Conservation (phyloP, 2,888 invertebrate genomes). For the Micoletzkya japonica region DNA sequence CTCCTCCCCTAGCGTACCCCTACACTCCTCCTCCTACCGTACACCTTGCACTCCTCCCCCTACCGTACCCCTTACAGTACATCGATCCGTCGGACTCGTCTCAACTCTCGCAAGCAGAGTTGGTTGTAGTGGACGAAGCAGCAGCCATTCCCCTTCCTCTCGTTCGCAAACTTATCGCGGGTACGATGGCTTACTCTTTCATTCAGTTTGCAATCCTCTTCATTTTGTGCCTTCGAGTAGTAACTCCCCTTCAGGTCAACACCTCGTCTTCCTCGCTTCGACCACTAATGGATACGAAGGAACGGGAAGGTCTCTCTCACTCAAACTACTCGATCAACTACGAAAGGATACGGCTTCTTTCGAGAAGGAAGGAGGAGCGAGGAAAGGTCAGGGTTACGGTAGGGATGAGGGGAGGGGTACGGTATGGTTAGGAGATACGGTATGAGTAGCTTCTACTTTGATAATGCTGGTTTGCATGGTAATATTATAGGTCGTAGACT, state of each 20-base stretch:
- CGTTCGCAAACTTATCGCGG: conserved; percentile 72
- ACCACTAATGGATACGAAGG: conserved; percentile 86
- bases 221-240: too few relatives aligned
- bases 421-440: not conserved
- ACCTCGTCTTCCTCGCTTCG: conserved; percentile 80
- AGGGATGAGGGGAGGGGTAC: not conserved
- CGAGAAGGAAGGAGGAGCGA: conserved; percentile 38
- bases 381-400: conserved; percentile 34
- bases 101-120: conserved; percentile 86
- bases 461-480: conserved; percentile 4
- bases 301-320: conserved; percentile 89
- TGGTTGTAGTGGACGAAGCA: conserved; percentile 95
- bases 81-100: conserved; percentile 89
- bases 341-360: conserved; percentile 65
- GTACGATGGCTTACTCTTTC: conserved; percentile 26
- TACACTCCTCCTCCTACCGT: too few relatives aligned
- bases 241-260: conserved; percentile 45
- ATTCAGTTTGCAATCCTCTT: not conserved
- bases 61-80: conserved; percentile 72
- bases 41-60: too few relatives aligned
- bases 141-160: conserved; percentile 94
- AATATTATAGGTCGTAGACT: conserved; percentile 63
- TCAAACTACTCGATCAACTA: conserved; percentile 90
- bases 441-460: not conserved
- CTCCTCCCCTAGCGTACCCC: too few relatives aligned